Conservation (phyloP, 2,797 vertebrate species). For the Lepilemur ruficaudatus region DNA sequence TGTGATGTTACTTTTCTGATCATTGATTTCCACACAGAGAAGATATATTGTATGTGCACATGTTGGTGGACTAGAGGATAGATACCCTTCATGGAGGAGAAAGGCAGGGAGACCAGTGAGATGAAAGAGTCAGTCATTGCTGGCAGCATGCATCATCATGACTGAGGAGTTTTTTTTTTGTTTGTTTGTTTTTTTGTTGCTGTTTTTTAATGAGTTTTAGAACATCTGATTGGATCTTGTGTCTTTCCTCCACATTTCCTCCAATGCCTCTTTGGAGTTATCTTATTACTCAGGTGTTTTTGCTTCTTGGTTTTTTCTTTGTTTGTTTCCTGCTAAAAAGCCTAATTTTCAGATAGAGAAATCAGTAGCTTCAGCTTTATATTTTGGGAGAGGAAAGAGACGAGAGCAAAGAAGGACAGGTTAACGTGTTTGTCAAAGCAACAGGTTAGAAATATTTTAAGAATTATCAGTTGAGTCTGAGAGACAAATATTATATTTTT, state of each 20-base stretch:
- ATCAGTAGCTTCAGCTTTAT: not conserved
- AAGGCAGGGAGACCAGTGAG: conserved; percentile 92
- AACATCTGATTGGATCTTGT: not conserved
- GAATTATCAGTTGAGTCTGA: not conserved
- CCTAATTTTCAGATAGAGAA: not conserved
- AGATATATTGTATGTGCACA: conserved; percentile 92
- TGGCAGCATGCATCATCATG: conserved; percentile 89
- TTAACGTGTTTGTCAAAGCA: not conserved
- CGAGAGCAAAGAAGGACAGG: not conserved
- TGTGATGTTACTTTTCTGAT: conserved; percentile 94
- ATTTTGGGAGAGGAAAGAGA: not conserved
- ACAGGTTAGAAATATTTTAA: not conserved
- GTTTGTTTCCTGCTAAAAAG: not conserved
- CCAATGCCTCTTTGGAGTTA: conserved; percentile 1
- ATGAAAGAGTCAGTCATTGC: conserved; percentile 92
- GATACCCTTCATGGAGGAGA: conserved; percentile 93
- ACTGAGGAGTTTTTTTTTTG: conserved; percentile 82
- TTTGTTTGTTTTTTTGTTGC: too few species aligned
- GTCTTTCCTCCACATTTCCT: conserved; percentile 46
- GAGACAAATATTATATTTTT: not conserved
- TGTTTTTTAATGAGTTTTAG: conserved; percentile 90
- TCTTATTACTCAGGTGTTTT: not conserved
- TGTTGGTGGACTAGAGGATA: conserved; percentile 93
- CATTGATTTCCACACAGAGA: conserved; percentile 93
- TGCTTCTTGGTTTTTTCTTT: not conserved